Evolutionary conservation across 2,113 vertebrate genomes (phyloP), one percentile per base, ranked within the genome.

Genomic region (Rhea pennata): DNA sequence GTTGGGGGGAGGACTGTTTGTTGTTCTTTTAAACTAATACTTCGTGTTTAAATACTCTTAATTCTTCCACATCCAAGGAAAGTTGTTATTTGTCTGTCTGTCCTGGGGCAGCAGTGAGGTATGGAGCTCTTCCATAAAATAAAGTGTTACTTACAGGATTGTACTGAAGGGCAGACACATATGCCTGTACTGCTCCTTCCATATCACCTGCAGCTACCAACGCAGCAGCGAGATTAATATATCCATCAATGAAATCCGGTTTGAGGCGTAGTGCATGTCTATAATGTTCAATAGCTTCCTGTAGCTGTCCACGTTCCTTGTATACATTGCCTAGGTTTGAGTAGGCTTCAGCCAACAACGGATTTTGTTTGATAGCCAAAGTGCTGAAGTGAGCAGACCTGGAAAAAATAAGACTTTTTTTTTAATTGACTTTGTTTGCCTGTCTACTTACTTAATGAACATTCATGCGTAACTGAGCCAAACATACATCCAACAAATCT

Each of bases 331-430:
- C 99, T 92, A 99, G 98, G 81, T 99, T 99, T 1, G 99, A 99
- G 97, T 99, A 99, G n/a, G 99, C 99, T 98, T 99, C 99, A 0
- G 99, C 99, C 97, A 99, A 96, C 98, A 99, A 98, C 0, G 99
- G 99, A 71, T 99, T 99, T 98, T 99, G 99, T 97, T 99, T 99
- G 97, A 99, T 99, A 93, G 99, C 99, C 98, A 99, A 97, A 77
- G 99, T 99, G 96, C 99, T 99, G 98, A 99, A 99, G 97, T 99
- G 99, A 97, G 99, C 99, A 93, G 99, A 99, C 98, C 99, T 99
- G 97, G 19, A 96, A 92, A 96, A 97, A 66, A 94, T 3, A 1
- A 91, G 51, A 67, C 59, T 36, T 36, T 36, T 36, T 36, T 36
- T 36, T 36, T 36, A 36, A 36, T 36, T 36, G 36, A 78, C 11